Evolutionary conservation across 2,888 invertebrate species (phyloP).

Genomic region (Hirtodrosophila alboralis): DNA sequence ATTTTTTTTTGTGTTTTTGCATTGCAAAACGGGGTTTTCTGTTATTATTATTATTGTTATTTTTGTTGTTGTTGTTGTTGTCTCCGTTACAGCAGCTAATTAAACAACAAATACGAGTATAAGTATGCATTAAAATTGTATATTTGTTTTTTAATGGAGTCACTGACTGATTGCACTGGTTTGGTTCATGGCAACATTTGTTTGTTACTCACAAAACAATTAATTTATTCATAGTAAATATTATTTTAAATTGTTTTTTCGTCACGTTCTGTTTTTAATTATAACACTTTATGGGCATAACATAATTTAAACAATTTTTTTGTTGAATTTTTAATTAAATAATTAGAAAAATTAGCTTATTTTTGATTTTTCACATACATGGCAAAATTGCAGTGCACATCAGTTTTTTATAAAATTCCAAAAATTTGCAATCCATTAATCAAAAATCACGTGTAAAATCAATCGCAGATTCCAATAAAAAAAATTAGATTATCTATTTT

Average conservation of each 20-base stretch:
- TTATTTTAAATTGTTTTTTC: constrained; percentile 2
- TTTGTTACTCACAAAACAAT: constrained; percentile 2
- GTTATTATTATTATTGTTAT: constrained; percentile 24
- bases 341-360: neutral
- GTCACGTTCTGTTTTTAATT: constrained; percentile 17
- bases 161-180: constrained; percentile 29
- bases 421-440: no score
- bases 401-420: no score
- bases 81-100: constrained; percentile 44
- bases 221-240: constrained; percentile 1
- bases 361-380: no score
- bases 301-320: constrained; percentile 5
- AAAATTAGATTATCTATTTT: no score
- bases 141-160: constrained; percentile 17
- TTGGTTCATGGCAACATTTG: constrained; percentile 24
- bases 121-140: constrained; percentile 18
- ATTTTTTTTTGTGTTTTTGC: no score
- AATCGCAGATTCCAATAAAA: no score
- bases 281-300: neutral
- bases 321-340: constrained; percentile 1
- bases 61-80: no score
- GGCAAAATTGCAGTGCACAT: no score
- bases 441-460: no score
- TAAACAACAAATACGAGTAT: constrained; percentile 41
- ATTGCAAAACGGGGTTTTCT: no score